Percentiles rank a stretch among this genome's conserved stretches.
phyloP scores from a whole-genome alignment of 2,888 invertebrate species.

The Drosophila limbata region DNA sequence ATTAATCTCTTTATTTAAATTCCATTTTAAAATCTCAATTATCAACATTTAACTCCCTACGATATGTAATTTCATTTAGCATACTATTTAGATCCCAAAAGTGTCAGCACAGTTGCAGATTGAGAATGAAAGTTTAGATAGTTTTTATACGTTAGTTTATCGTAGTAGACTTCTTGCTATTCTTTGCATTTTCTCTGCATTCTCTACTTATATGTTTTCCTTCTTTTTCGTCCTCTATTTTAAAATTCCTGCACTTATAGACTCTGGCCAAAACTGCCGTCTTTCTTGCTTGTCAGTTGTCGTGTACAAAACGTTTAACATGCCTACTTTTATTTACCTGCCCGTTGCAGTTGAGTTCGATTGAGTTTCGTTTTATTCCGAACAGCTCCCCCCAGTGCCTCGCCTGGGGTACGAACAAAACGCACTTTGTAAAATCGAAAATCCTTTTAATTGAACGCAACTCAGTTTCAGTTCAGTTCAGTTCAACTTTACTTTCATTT shows the following conservation, averaged over 20 bases:
- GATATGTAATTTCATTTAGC: not conserved
- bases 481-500: conserved; percentile 49
- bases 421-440: conserved; percentile 77
- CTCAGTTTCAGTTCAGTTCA: conserved; percentile 58
- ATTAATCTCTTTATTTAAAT: too few relatives aligned
- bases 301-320: conserved; percentile 74
- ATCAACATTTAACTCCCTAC: not conserved
- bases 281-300: conserved; percentile 62
- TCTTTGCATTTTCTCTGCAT: not conserved
- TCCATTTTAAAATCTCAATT: not conserved
- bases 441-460: conserved; percentile 77
- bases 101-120: not conserved
- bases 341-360: conserved; percentile 21
- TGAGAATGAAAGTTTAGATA: not conserved
- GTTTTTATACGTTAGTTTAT: not conserved
- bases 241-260: conserved; percentile 61
- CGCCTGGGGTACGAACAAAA: conserved; percentile 39
- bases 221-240: conserved; percentile 38
- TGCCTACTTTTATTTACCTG: conserved; percentile 74
- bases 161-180: not conserved
- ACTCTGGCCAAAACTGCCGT: conserved; percentile 38
- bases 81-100: not conserved
- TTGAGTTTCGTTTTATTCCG: conserved; percentile 22
- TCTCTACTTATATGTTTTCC: not conserved
- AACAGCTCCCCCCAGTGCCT: not conserved